A percentile compares a stretch with the other conserved stretches of the same genome.
Conservation (phyloP, 1,140 invertebrate genomes). For the Drosophila aff. region DNA sequence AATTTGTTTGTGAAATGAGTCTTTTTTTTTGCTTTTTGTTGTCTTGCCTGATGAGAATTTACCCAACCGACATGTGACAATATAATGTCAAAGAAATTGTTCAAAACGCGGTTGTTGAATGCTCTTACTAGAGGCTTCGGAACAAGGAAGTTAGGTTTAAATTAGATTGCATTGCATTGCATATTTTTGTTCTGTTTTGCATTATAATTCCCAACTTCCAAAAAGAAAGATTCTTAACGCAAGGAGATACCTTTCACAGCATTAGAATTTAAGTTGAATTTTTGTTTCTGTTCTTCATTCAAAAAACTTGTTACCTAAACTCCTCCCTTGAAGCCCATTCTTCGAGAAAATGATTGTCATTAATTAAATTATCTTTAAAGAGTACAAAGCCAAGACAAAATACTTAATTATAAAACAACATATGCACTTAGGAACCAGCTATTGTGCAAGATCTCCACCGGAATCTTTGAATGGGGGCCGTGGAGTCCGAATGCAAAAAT, state of each 20-base stretch:
- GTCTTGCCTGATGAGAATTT: slow-evolving; percentile 61
- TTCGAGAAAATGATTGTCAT: not conserved
- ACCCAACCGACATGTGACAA: slow-evolving; percentile 59
- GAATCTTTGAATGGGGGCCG: slow-evolving; percentile 15
- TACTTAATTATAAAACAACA: not conserved
- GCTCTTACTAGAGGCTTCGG: slow-evolving; percentile 1
- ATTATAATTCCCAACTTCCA: too few species aligned
- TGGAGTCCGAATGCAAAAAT: slow-evolving; percentile 15
- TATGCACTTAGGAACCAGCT: not conserved
- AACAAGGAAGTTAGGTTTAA: not conserved
- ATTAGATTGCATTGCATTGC: not conserved
- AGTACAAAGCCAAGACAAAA: slow-evolving; percentile 10
- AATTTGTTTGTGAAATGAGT: slow-evolving; percentile 74
- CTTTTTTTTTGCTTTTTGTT: slow-evolving; percentile 35
- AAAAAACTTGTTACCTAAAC: not conserved
- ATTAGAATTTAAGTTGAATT: not conserved
- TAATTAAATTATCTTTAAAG: slow-evolving; percentile 2
- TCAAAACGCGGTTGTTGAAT: not conserved
- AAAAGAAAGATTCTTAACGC: too few species aligned
- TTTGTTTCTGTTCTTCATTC: not conserved
- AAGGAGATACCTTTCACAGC: not conserved
- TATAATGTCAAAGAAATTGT: not conserved
- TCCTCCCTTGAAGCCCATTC: not conserved
- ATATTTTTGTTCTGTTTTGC: not conserved
- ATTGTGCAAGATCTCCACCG: slow-evolving; percentile 14